Evolutionary conservation across 2,113 vertebrate species (phyloP).

Genomic region (Rafetus swinhoei): DNA sequence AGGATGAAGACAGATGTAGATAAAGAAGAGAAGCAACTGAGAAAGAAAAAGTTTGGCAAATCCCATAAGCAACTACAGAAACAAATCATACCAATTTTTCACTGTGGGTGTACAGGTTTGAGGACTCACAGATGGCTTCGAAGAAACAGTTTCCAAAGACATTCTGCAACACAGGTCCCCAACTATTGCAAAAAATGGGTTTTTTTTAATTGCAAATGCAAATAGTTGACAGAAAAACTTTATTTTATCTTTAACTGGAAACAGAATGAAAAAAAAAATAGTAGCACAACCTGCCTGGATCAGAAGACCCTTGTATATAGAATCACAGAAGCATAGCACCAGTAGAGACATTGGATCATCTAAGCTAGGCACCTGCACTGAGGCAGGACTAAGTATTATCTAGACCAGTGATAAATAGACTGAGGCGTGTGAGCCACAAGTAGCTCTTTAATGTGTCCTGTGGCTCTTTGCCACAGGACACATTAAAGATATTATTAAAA

Average conservation of each 20-base stretch:
- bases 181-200: background rate
- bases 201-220: conserved; percentile 11
- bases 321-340: background rate
- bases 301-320: background rate
- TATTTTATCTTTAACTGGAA: background rate
- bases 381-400: background rate
- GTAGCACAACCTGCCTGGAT: background rate
- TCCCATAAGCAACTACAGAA: conserved; percentile 57
- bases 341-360: background rate
- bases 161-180: conserved; percentile 27
- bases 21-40: conserved; percentile 24
- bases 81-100: conserved; percentile 70
- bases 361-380: background rate
- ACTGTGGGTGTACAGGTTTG: conserved; percentile 68
- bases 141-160: conserved; percentile 46
- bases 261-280: background rate
- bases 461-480: background rate
- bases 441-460: background rate
- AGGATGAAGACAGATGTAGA: conserved; percentile 54
- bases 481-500: background rate
- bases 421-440: background rate
- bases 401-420: background rate
- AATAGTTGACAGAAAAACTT: background rate
- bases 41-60: conserved; percentile 56
- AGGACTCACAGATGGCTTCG: conserved; percentile 72